These are phyloP conservation scores for Acanthosoma haemorrhoidale DNA, from an alignment of 2,888 invertebrate genomes.

Conservation along the genomic window DNA sequence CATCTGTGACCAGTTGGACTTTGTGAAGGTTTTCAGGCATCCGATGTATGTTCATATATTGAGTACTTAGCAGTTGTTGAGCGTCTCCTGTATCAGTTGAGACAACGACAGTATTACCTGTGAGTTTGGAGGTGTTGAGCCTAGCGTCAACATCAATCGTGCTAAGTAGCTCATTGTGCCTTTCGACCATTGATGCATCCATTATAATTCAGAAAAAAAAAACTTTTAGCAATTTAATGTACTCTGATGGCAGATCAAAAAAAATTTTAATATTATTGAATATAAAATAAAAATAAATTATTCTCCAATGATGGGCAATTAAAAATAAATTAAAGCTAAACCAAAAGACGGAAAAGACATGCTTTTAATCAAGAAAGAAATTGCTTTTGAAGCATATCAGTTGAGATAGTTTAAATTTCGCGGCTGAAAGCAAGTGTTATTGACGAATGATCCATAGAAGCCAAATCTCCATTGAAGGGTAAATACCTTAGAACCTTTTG, in stretches of 20 bases:
- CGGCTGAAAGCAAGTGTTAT: conserved; percentile 10
- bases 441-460: conserved; percentile 24
- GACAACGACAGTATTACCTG: conserved; percentile 31
- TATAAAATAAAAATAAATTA: too few relatives aligned
- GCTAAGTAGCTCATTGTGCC: conserved; percentile 33
- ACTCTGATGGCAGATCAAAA: neutral
- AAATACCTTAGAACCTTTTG: neutral
- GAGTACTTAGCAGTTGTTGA: conserved; percentile 41
- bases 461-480: conserved; percentile 28
- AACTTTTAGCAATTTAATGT: neutral
- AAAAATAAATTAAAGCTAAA: too few relatives aligned
- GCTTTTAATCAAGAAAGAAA: too few relatives aligned
- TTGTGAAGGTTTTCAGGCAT: conserved; percentile 41
- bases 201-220: conserved; percentile 4
- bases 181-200: conserved; percentile 35
- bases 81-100: conserved; percentile 33
- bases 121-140: conserved; percentile 28
- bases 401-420: conserved; percentile 24
- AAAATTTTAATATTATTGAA: neutral
- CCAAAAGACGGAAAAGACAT: too few relatives aligned
- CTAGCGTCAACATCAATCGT: conserved; percentile 28
- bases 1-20: conserved; percentile 37
- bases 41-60: conserved; percentile 48
- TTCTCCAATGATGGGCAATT: too few relatives aligned
- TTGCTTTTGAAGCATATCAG: neutral